Evolutionary conservation across 2,797 vertebrate species (phyloP), one percentile per base, ranked within the genome.

Genomic region (Brotula barbata): DNA sequence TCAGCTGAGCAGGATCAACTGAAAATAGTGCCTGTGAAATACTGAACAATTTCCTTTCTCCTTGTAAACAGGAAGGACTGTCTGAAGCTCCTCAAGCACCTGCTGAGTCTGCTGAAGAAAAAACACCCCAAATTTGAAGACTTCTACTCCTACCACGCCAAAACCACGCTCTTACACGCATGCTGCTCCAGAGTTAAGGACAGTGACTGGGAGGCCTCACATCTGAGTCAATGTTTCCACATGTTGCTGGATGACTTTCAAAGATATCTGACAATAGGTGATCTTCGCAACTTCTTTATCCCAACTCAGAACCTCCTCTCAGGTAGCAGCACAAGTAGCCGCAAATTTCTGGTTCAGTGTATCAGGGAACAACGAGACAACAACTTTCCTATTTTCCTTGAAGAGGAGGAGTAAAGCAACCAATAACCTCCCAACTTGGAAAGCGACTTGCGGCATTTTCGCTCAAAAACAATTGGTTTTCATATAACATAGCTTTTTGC

Each of bases 91-190:
- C 73, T 92, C 1, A 91, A 92, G 34, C 71, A 85, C 58, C 83
- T 92, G 22, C 71, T 92, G 12, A n/a, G 60, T 15, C 61, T 69
- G 21, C 68, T 90, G 11, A 88, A 90, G 55, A 64, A 80, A 15
- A 5, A 17, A 0, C 0, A 89, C 14, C 1, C 82, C 2, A 66
- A 68, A 0, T 58, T 88, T 15, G 49, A 68, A 3, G 81, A 86
- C 50, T 88, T 92, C 63, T 89, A 70, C 69, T 92, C 91, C 12
- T 92, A 92, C 60, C 83, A 87, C 1, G 85, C 69, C 16, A 92
- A 92, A 78, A 91, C 89, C 12, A 81, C 79, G 1, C 71, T 91
- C 9, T 21, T 91, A 0, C 88, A 87, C 1, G 81, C 88, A 68
- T 91, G 91, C 52, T 73, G 73, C 64, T 19, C 28, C 12, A 71